Evolutionary conservation across 2,797 vertebrate species (phyloP), one percentile per base, ranked within the genome.

Genomic region (Epinephelus coioides): DNA sequence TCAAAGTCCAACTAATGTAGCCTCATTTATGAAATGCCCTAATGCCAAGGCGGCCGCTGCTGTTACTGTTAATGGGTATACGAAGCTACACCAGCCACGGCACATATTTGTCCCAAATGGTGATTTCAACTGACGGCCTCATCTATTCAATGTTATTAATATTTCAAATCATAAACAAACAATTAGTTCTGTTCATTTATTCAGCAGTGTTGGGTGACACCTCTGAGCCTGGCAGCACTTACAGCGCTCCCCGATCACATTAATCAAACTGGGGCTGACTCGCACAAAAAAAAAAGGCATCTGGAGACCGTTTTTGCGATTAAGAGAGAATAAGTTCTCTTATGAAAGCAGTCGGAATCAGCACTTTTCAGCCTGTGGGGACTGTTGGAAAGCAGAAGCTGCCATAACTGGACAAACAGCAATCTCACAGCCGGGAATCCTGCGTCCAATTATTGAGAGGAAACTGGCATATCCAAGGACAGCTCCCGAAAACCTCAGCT

Each of bases 251-350:
- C 89, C 56, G 69, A 89, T 89, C 91, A 86, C 92, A 95, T 96
- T 94, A 95, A 95, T 95, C 93, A 95, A 92, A 90, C 85, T 34
- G 72, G 69, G 79, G 88, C 93, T 92, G 86, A 93, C 92, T 82
- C 53, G 30, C 75, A 78, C 83, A 82, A 74, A 83, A 84, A 83
- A 83, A 78, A 88, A 66, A 81, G 83, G 88, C 89, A 85, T 88
- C 84, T 79, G 66, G 91, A 94, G 91, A 92, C 86, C 59, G 11
- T 76, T 93, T 43, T 89, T 88, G 87, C 71, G 88, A 94, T 95
- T 93, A 94, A 87, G 79, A 86, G 88, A 80, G 93, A 91, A 89
- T 90, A 89, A 87, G 87, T 88, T 92, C 76, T 80, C 68, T 77
- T 79, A 81, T 79, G 84, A 91, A 90, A 91, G 78, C 83, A 80